Evolutionary conservation across 2,797 vertebrate genomes (phyloP), one percentile per base, ranked within the genome.

Genomic region (Urocyon cinereoargenteus): DNA sequence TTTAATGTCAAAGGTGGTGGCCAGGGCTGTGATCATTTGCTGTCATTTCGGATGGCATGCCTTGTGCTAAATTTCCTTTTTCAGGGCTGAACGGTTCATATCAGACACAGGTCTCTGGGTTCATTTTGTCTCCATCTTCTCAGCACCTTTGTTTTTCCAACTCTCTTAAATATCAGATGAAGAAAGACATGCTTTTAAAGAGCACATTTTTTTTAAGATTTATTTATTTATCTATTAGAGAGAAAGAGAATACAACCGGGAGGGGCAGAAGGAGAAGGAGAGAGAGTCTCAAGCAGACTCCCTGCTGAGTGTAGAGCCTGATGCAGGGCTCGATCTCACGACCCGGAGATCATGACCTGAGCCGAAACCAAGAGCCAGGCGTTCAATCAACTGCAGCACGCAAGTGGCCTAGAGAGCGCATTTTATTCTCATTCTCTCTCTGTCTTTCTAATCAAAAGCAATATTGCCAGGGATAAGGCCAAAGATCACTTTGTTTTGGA

Each of bases 401-500:
- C 18, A 68, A n/a, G 66, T 4, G 0, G 18, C 66, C 66, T n/a
- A 92, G 90, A 96, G 66, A 87, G 9, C n/a, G 72, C 53, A 40
- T 66, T 90, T 89, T 96, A 70, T 88, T 83, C 55, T 59, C 66
- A 34, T 66, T 95, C 68, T 57, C 62, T 98, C 49, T 79, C 11
- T 40, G 40, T 78, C 45, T 68, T 87, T 79, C 61, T 97, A 96
- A 98, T 98, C 98, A 98, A 98, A 98, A 98, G 97, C 95, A 97
- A 24, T 96, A 97, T 97, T 98, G 97, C 97, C 97, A 93, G 96
- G 96, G 97, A 84, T 97, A 96, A 98, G 95, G 96, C 97, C 66
- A 96, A 96, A 98, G 97, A 98, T 96, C 89, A 83, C 96, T 96
- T 97, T 98, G 98, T 97, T 98, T 98, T 98, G 98, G 98, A 98